Evolutionary conservation across 2,888 invertebrate genomes (phyloP).

Genomic region (Diloba caeruleocephala): DNA sequence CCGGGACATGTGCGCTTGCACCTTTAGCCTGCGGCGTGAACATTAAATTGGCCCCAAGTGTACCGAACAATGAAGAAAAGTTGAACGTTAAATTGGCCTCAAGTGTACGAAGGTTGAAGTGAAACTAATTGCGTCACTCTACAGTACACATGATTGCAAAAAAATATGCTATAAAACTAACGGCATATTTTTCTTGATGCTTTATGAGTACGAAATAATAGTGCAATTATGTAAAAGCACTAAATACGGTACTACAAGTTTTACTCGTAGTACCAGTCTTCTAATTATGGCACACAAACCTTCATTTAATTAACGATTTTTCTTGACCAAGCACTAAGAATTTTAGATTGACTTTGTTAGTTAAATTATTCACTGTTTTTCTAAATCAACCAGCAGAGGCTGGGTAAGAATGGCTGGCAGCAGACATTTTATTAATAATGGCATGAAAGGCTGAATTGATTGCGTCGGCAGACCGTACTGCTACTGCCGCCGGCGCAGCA

Average conservation of each 20-base stretch:
- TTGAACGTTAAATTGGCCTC: slow-evolving; percentile 37
- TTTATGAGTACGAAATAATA: slow-evolving; percentile 39
- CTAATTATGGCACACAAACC: slow-evolving; percentile 26
- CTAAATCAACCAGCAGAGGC: too few species aligned
- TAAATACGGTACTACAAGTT: slow-evolving; percentile 22
- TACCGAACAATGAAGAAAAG: slow-evolving; percentile 41
- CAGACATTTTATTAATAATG: too few species aligned
- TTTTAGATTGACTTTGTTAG: slow-evolving; percentile 12
- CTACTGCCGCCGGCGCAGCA: too few species aligned
- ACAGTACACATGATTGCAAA: slow-evolving; percentile 50
- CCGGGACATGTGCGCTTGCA: slow-evolving; percentile 39
- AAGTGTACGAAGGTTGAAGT: slow-evolving; percentile 47
- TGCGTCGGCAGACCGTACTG: too few species aligned
- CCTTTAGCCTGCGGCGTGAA: slow-evolving; percentile 49
- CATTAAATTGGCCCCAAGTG: slow-evolving; percentile 46
- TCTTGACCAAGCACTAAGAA: slow-evolving; percentile 41
- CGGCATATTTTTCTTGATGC: slow-evolving; percentile 29
- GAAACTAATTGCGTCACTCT: slow-evolving; percentile 54
- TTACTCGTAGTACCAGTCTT: too few species aligned
- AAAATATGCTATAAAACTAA: slow-evolving; percentile 42
- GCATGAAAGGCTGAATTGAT: too few species aligned
- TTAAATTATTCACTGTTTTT: too few species aligned
- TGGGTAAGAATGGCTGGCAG: too few species aligned
- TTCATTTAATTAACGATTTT: slow-evolving; percentile 16
- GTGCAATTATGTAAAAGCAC: slow-evolving; percentile 16